phyloP scores from a whole-genome alignment of 2,797 vertebrate species.

The Manis javanica region DNA sequence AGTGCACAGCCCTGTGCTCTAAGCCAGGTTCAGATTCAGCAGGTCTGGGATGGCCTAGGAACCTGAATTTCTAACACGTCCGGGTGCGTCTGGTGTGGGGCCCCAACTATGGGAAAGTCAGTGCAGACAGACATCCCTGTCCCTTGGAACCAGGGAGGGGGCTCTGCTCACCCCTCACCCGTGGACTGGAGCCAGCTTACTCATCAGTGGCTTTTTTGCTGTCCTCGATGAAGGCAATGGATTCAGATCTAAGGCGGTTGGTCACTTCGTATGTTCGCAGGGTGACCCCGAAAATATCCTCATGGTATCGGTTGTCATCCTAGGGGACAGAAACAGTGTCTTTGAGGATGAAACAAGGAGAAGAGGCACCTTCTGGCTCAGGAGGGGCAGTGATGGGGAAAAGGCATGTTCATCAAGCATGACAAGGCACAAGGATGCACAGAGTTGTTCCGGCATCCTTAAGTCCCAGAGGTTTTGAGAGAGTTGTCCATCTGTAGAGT shows the following conservation, averaged over 20 bases:
- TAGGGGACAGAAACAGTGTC: slow-evolving; percentile 75
- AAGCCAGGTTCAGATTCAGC: background rate
- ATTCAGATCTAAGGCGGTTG: slow-evolving; percentile 98
- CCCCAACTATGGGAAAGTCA: background rate
- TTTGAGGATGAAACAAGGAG: background rate
- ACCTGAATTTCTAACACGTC: background rate
- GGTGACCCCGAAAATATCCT: slow-evolving; percentile 99
- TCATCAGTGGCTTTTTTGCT: slow-evolving; percentile 97
- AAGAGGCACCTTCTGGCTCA: fast-evolving
- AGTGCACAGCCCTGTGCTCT: background rate
- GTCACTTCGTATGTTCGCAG: slow-evolving; percentile 98
- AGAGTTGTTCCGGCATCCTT: no score
- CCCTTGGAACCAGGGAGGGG: fast-evolving
- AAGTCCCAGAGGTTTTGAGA: background rate
- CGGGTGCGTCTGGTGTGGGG: background rate
- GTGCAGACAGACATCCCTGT: background rate
- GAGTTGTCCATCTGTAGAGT: background rate
- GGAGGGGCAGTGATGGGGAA: background rate
- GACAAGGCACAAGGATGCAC: fast-evolving
- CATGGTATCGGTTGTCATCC: slow-evolving; percentile 98
- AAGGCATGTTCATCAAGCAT: fast-evolving
- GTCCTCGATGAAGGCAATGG: slow-evolving; percentile 98
- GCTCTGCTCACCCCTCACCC: fast-evolving
- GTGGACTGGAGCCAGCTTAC: slow-evolving; percentile 85
- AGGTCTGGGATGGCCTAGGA: background rate